Evolutionary conservation across 2,113 vertebrate species (phyloP), one percentile per base, ranked within the genome.

Genomic region (Erythrocebus patas): DNA sequence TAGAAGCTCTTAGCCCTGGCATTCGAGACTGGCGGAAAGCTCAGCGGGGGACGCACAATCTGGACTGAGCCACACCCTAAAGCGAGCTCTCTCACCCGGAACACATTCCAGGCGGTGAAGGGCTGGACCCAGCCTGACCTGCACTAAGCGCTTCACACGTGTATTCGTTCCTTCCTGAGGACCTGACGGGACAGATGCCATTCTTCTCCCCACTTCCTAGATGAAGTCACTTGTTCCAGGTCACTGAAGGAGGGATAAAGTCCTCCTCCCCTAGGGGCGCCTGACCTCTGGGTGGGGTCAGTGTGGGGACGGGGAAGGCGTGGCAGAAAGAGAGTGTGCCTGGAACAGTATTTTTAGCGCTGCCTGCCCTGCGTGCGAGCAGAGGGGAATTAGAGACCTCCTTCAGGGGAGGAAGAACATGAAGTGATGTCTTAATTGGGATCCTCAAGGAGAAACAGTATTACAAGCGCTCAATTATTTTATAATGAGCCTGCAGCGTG

Each of bases 371-470:
- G 78, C 25, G 0, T 30, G 32, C 1, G 1, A 11, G 25, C 40
- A 84, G 70, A 38, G 55, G 78, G 52, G 40, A 61, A 6, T 25
- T 30, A 30, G 73, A 66, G 86, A 14, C 1, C 0, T 20, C 23
- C 61, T 87, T 91, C 6, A 23, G 10, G 88, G 52, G 50, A 85
- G 76, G 35, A 87, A 59, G 52, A 86, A 20, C 9, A 27, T 57
- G 76, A 52, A 95, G 93, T 32, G 64, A 57, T 40, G 86, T 75
- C 80, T 96, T 96, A 85, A 92, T 52, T 85, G 96, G 72, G 93
- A 84, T 70, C 70, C 90, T 94, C 5, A 13, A 57, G 90, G 89
- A 96, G 73, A 82, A 93, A 82, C 91, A n/a, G 83, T 75, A 91
- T 90, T 79, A 75, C 68, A 87, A 70, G 88, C 2, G 87, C 84